Conservation (phyloP, 1,140 invertebrate genomes). For the Panagrolaimus sp. region DNA sequence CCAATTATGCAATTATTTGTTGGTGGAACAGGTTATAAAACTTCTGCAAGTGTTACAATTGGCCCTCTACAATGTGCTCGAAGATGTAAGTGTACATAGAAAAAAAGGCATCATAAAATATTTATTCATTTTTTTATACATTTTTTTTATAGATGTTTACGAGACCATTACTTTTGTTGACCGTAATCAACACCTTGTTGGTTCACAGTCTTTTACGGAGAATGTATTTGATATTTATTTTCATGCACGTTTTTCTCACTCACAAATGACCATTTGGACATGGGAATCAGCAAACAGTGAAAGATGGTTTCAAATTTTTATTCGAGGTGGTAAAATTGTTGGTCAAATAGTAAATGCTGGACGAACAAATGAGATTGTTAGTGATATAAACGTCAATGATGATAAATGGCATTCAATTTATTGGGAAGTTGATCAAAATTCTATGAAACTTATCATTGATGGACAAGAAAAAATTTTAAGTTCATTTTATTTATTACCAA, state of each 20-base stretch:
- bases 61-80: conserved; percentile 47
- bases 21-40: conserved; percentile 43
- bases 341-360: conserved; percentile 50
- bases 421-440: conserved; percentile 48
- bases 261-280: conserved; percentile 55
- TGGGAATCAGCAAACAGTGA: conserved; percentile 53
- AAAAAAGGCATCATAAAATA: neutral
- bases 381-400: conserved; percentile 37
- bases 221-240: conserved; percentile 54
- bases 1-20: conserved; percentile 58
- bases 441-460: conserved; percentile 47
- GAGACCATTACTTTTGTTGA: conserved; percentile 56
- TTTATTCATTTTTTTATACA: neutral
- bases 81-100: conserved; percentile 37
- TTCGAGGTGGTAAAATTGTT: conserved; percentile 50
- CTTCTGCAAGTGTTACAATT: conserved; percentile 48
- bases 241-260: conserved; percentile 50
- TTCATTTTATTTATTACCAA: conserved; percentile 43
- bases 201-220: conserved; percentile 44
- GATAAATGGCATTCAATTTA: conserved; percentile 52
- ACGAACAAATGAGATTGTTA: conserved; percentile 43
- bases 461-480: conserved; percentile 33
- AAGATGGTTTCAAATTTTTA: conserved; percentile 56
- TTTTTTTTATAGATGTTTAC: conserved; percentile 48
- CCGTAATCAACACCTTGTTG: conserved; percentile 52